Conservation (phyloP, 2,797 vertebrate species). For the Melopsittacus undulatus region DNA sequence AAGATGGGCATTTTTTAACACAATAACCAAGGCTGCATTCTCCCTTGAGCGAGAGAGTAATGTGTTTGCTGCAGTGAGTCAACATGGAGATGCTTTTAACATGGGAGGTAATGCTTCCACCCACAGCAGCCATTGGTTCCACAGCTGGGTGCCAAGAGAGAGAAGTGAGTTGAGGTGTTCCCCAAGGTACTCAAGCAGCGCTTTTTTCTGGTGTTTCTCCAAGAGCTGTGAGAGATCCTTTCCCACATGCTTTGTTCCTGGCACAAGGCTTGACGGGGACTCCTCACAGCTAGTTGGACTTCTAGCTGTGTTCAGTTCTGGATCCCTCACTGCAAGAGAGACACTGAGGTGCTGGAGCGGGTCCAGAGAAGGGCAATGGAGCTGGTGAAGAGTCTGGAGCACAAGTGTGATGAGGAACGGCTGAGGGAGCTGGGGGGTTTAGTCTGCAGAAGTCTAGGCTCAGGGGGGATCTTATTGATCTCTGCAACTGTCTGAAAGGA, state of each 20-base stretch:
- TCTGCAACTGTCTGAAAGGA: background rate
- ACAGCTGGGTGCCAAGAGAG: fast-evolving
- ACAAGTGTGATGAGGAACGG: background rate
- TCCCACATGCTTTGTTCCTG: background rate
- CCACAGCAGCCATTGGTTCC: background rate
- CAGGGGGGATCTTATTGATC: background rate
- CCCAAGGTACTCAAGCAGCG: background rate
- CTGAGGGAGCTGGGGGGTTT: background rate
- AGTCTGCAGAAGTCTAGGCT: background rate
- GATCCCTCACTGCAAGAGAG: background rate
- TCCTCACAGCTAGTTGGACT: background rate
- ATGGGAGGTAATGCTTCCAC: background rate
- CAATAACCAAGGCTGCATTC: background rate
- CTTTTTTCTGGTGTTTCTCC: background rate
- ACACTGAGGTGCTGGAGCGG: background rate
- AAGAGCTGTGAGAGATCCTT: background rate
- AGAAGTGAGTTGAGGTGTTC: background rate
- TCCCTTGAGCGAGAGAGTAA: background rate
- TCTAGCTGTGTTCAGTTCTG: background rate
- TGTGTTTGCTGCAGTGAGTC: slow-evolving; percentile 15
- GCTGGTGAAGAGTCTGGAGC: background rate
- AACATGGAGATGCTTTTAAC: background rate
- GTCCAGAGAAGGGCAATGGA: background rate
- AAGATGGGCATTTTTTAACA: slow-evolving; percentile 27
- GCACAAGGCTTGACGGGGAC: fast-evolving